phyloP scores from a whole-genome alignment of 2,888 invertebrate species.

The Corbicula japonica region DNA sequence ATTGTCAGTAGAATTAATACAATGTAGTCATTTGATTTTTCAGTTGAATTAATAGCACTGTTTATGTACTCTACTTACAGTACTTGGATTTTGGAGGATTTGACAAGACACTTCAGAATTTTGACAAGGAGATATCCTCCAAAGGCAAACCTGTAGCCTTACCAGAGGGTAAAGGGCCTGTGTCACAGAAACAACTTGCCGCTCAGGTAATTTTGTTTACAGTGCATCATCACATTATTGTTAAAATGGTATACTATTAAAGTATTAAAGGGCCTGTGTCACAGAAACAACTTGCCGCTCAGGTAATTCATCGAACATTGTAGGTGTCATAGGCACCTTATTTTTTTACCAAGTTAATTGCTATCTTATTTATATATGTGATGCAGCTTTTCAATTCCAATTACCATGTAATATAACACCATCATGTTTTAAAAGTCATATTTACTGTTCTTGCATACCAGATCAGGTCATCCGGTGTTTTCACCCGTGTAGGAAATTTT shows the following conservation, averaged over 20 bases:
- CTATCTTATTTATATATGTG: too few species aligned
- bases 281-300: slow-evolving; percentile 80
- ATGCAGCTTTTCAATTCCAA: too few species aligned
- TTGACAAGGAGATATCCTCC: slow-evolving; percentile 85
- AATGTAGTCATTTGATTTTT: not conserved
- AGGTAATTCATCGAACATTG: too few species aligned
- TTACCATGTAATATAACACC: too few species aligned
- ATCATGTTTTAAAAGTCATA: too few species aligned
- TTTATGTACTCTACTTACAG: slow-evolving; percentile 69
- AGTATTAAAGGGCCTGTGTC: slow-evolving; percentile 78
- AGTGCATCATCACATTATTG: too few species aligned
- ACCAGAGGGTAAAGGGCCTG: slow-evolving; percentile 75
- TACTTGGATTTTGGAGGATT: slow-evolving; percentile 85
- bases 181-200: slow-evolving; percentile 80
- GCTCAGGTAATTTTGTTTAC: slow-evolving; percentile 79
- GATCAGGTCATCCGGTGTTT: too few species aligned
- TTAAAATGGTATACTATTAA: too few species aligned
- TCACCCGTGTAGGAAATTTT: too few species aligned
- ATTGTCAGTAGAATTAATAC: not conserved
- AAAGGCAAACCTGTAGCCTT: slow-evolving; percentile 83
- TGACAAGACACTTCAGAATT: slow-evolving; percentile 80
- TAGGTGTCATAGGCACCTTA: too few species aligned
- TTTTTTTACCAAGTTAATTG: too few species aligned
- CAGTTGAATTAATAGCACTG: not conserved
- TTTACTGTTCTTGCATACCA: too few species aligned